Evolutionary conservation across 2,888 invertebrate genomes (phyloP), one percentile per base, ranked within the genome.

Genomic region (Cosmorhoe ocellata): DNA sequence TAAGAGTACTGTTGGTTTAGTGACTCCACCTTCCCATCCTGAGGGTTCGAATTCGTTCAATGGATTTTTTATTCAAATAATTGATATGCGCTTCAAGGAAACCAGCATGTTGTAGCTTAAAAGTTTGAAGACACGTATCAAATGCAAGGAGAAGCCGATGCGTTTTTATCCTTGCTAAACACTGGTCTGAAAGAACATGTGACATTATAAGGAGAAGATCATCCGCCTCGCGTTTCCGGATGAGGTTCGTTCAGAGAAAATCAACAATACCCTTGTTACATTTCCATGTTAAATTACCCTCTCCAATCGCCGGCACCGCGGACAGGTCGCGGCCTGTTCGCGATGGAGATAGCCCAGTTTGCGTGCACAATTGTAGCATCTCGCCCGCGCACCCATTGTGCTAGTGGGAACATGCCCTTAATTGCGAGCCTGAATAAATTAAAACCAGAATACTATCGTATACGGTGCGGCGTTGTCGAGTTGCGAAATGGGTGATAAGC

Each of bases 371-470:
- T 85, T 86, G 87, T 86, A 81, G 78, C 86, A 81, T 85, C 82
- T 75, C 77, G 76, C 75, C 71, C 69, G 68, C 75, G 75, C 76
- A 56, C 72, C 74, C 80, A 85, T 87, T 87, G 88, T 86, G 76
- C 70, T 58, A 77, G 74, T 80, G 80, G 73, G 78, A 81, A 86
- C 87, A 87, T 75, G 75, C 77, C 86, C 86, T 86, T 89, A 87
- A 89, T 89, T 89, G 87, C 88, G 62, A 67, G 69, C 70, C 67
- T 67, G 89, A 80, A 88, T 89, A 87, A 89, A 89, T 89, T 87
- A 88, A 87, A 87, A 84, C 76, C 63, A 79, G 84, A 82, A 81
- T 77, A 74, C 76, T 79, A 79, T 79, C 84, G 74, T 74, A 70
- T 74, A 76, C 75, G 66, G 75, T 66, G 61, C 67, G 64, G 59